Evolutionary conservation across 2,113 vertebrate genomes (phyloP), one percentile per base, ranked within the genome.

Genomic region (Alces alces): DNA sequence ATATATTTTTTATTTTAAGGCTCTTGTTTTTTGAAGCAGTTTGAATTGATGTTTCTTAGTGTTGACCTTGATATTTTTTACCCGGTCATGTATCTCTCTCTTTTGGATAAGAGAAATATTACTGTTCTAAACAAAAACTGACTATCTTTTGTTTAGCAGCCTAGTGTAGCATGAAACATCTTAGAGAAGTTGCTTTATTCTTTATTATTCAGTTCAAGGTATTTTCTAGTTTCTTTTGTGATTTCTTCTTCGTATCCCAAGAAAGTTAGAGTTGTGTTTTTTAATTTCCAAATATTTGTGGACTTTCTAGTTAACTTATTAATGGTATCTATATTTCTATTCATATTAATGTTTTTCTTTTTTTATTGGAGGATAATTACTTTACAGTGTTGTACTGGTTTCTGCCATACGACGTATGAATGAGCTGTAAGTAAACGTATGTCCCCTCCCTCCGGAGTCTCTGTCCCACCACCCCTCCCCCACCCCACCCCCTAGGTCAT

Each of bases 1-100:
- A n/a, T 58, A 64, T 60, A 45, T 39, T 43, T 43, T 19, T 66
- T 66, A n/a, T 43, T 28, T 78, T 73, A 5, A 47, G 55, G 7
- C 12, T 7, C 73, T 78, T 85, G 7, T 87, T 8, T 50, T 83
- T 58, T 70, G 52, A 87, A 60, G 10, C n/a, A 36, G 50, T 83
- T 87, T 70, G 45, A 90, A 90, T 47, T 97, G 73, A 4, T 66
- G 36, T 89, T 92, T 96, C 50, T 96, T 33, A 50, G 52, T 78
- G n/a, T 61, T 86, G 70, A 93, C 28, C 28, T 89, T 91, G 57
- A 43, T 80, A 45, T 60, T 91, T 87, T 79, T 85, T 23, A 23
- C 11, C n/a, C 82, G 14, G 83, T 86, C 47, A 27, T n/a, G 2
- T 57, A 12, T 57, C 43, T 10, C 25, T 73, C 27, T 50, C 76